phyloP scores from a whole-genome alignment of 92 coral and sea anemone genomes.

The Nematostella vectensis region DNA sequence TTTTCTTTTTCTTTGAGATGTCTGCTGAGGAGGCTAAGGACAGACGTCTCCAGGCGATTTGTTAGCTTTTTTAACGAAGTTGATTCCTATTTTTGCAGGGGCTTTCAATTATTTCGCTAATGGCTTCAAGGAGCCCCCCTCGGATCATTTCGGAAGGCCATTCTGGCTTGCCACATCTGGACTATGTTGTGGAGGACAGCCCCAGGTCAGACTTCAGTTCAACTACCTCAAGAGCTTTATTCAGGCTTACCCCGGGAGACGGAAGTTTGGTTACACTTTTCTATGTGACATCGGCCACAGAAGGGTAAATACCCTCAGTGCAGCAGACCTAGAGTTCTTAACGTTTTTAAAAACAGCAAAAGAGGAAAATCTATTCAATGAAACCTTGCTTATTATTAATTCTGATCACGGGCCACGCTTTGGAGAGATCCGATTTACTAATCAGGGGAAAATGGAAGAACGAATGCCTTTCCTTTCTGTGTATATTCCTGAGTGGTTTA shows the following conservation, averaged over 20 bases:
- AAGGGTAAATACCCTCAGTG: constrained; percentile 27
- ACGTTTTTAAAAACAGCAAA: constrained; percentile 33
- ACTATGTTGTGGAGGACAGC: constrained; percentile 33
- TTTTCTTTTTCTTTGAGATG: too few species aligned
- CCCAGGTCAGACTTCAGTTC: constrained; percentile 44
- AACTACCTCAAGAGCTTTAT: constrained; percentile 67
- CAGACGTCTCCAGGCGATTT: too few species aligned
- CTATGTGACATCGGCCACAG: constrained; percentile 57
- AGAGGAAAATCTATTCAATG: constrained; percentile 43
- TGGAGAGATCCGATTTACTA: constrained; percentile 46
- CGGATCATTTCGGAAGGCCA: constrained; percentile 58
- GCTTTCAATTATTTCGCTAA: constrained; percentile 32
- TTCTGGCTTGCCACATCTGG: constrained; percentile 28
- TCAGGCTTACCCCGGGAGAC: constrained; percentile 39
- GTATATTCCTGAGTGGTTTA: constrained; percentile 48
- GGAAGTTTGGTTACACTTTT: constrained; percentile 56
- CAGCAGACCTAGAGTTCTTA: constrained; percentile 33
- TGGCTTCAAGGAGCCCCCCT: constrained; percentile 59
- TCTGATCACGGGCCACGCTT: constrained; percentile 70
- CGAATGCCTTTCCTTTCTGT: constrained; percentile 71
- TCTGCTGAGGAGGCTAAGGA: too few species aligned
- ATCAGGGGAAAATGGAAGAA: constrained; percentile 69
- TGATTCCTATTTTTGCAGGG: constrained; percentile 25
- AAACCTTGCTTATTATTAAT: constrained; percentile 64
- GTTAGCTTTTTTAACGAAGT: too few species aligned